These are phyloP conservation scores for Drosophila merina DNA, from an alignment of 2,888 invertebrate genomes.

Conservation along the genomic window DNA sequence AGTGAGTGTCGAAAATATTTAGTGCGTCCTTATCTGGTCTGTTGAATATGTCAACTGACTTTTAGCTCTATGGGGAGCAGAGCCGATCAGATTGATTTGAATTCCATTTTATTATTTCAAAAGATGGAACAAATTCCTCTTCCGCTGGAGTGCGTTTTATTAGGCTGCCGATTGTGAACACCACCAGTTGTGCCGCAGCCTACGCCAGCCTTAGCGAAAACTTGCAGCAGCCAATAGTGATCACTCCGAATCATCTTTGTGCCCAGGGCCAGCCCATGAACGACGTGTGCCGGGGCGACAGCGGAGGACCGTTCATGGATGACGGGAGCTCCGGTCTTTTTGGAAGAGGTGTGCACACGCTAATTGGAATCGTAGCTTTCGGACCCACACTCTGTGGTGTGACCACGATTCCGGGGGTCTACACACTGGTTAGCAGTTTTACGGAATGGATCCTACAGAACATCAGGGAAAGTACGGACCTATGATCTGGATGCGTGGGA, in stretches of 20 bases:
- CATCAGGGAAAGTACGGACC: conserved; percentile 22
- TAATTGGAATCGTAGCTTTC: conserved; percentile 82
- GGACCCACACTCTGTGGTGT: conserved; percentile 83
- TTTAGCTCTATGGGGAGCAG: not conserved
- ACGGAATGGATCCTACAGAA: conserved; percentile 82
- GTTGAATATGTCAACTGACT: conserved; percentile 4
- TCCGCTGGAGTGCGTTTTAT: conserved; percentile 83
- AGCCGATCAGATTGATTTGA: not conserved
- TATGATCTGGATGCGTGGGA: conserved; percentile 2
- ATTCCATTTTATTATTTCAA: not conserved
- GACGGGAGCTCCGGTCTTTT: conserved; percentile 71
- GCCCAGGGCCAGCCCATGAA: conserved; percentile 83
- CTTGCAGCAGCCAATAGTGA: conserved; percentile 83
- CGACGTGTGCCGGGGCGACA: conserved; percentile 84
- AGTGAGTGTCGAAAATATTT: conserved; percentile 82
- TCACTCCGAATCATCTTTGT: conserved; percentile 82
- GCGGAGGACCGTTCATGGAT: conserved; percentile 83
- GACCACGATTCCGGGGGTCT: conserved; percentile 83
- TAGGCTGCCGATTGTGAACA: conserved; percentile 83
- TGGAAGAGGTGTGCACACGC: conserved; percentile 58
- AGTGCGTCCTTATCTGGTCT: conserved; percentile 10
- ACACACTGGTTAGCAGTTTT: conserved; percentile 83
- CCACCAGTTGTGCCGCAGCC: conserved; percentile 81
- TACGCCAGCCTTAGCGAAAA: conserved; percentile 83
- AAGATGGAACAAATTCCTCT: conserved; percentile 2